Base-by-base conservation (phyloP, 2,113 vertebrate species). In the Myrmecobius fasciatus region DNA sequence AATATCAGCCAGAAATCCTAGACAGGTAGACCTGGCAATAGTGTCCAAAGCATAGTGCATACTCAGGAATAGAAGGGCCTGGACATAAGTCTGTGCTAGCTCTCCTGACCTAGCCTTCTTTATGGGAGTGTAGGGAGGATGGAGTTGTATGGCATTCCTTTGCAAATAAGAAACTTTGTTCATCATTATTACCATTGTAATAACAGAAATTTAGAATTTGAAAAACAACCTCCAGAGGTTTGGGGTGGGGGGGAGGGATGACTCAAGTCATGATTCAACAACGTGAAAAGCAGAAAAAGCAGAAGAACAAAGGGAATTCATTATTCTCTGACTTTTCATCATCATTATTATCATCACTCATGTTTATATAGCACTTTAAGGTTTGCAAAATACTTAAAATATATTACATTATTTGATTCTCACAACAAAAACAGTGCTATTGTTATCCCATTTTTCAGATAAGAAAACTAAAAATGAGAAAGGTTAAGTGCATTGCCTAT, bases 1-100 rank as follows among this genome's bases (percentile, higher is more conserved):
- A 96, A 97, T 46, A 96, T 89, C 91, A 89, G 24, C 31, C 54
- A 24, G 91, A 48, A 95, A 95, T 52, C 11, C 48, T 67, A 52
- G 48, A 95, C 90, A 92, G 94, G 96, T 94, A 95, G 51, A 49
- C 0, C 0, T 0, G 22, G 7, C 53, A 10, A 25, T 89, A 47
- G 10, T 22, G 93, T 60, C 92, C 22, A 47, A 52, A 92, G 93
- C 52, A 90, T 46, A 91, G 48, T 60, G 52, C 4, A 0, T 11
- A 54, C 75, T 25, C 83, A 43, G 52, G 52, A 46, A 28, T n/a
- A 2, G 2, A 43, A n/a, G 31, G 51, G 0, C 10, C 20, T 47
- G 28, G 3, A 83, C 7, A 83, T 22, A 83, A 6, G 20, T 83
- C 24, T 83, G n/a, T 83, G 67, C 67, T 43, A n/a, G 60, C 11